These are phyloP conservation scores for Sminthurinus signatus DNA, from an alignment of 1,140 invertebrate genomes.

Conservation along the genomic window DNA sequence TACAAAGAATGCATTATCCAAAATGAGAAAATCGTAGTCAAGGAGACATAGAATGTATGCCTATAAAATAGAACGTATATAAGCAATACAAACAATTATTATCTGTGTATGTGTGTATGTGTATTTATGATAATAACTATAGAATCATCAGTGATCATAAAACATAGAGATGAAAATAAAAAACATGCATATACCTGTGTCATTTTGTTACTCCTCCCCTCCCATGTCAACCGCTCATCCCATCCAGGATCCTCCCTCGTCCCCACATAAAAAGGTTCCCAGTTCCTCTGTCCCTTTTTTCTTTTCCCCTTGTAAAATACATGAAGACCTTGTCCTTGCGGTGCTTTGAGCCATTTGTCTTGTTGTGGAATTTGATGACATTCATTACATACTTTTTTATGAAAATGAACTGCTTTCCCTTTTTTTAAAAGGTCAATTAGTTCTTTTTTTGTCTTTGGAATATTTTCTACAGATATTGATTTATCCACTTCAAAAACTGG, in stretches of 20 bases:
- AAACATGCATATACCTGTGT: constrained; percentile 63
- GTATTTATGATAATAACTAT: neutral
- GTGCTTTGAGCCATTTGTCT: constrained; percentile 61
- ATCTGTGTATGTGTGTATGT: neutral
- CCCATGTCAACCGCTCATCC: constrained; percentile 75
- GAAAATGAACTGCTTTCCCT: constrained; percentile 78
- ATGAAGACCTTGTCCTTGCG: constrained; percentile 61
- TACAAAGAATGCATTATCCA: constrained; percentile 82
- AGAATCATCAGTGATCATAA: neutral
- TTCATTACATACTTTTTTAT: constrained; percentile 77
- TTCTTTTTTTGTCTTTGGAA: neutral
- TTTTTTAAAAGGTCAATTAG: constrained; percentile 49
- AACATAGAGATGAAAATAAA: neutral
- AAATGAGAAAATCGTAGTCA: constrained; percentile 81
- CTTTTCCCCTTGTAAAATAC: constrained; percentile 80
- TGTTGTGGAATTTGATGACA: constrained; percentile 77
- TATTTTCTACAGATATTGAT: neutral
- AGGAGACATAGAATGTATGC: constrained; percentile 77
- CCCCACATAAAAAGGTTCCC: constrained; percentile 86
- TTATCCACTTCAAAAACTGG: neutral
- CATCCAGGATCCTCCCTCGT: constrained; percentile 80
- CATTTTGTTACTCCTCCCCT: constrained; percentile 88
- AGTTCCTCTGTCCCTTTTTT: constrained; percentile 68
- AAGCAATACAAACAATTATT: neutral
- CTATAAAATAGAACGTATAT: constrained; percentile 51